Base-by-base conservation (phyloP, 2,113 vertebrate genomes). In the Hippolais icterina region DNA sequence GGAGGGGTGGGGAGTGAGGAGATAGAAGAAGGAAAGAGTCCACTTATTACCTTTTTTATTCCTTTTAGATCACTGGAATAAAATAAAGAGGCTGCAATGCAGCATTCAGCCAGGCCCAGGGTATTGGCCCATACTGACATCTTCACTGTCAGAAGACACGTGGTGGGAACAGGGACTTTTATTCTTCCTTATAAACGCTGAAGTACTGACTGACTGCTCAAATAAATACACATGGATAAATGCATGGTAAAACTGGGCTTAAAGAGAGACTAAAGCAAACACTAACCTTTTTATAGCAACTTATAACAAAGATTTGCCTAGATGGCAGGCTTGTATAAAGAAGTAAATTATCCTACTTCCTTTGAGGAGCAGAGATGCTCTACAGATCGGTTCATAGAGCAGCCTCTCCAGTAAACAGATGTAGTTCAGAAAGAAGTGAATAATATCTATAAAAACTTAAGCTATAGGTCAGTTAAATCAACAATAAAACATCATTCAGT, bases 301-400 rank as follows among this genome's bases (percentile, higher is more conserved):
- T 87, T 78, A 46, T 69, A 94, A 82, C 80, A 94, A 84, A 92
- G 85, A 90, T 84, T 90, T 96, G 95, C 93, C 96, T 97, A 96
- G 96, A 97, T 97, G 96, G 96, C 95, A 96, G 95, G 77, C 88
- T 97, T 96, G 95, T 89, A 94, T 89, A 96, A 93, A 96, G 72
- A 93, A 96, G 89, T 92, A 92, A 95, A 96, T 96, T 87, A 93
- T 89, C 33, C 35, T 60, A 2, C 56, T 78, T 92, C 65, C 69
- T 87, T 42, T 6, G 2, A 81, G 52, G 41, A 60, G 31, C 11
- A 81, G 56, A 81, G 49, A 66, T 68, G 57, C 47, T 83, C n/a
- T 66, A 41, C 21, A 47, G 68, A 90, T 46, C 0, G 0, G 42
- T 52, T 88, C 23, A 77, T 8, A 70, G 18, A 83, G 39, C 29